phyloP scores from a whole-genome alignment of 2,888 invertebrate genomes.

The Silvanus unidentatus region DNA sequence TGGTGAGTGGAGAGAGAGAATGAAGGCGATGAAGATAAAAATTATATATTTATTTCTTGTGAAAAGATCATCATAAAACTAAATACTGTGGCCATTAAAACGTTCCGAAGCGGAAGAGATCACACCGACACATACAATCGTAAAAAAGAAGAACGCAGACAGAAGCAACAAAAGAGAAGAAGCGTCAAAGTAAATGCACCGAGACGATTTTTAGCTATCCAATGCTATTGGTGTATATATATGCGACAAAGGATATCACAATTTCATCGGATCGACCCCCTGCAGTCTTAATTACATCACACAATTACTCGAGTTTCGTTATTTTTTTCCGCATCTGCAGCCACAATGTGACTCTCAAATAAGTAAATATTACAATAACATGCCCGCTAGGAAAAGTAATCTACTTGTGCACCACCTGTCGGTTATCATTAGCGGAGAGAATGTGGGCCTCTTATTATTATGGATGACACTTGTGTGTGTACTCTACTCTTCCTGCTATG shows the following conservation, averaged over 20 bases:
- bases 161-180: constrained; percentile 19
- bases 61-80: not conserved
- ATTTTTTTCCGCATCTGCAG: constrained; percentile 19
- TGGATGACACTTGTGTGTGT: not conserved
- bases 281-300: constrained; percentile 22
- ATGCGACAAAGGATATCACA: constrained; percentile 22
- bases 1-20: too few species aligned
- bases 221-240: constrained; percentile 3
- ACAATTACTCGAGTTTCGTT: constrained; percentile 20
- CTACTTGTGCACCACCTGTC: constrained; percentile 25
- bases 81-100: constrained; percentile 3
- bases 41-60: too few species aligned
- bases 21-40: too few species aligned
- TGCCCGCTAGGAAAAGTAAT: constrained; percentile 24
- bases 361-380: constrained; percentile 22
- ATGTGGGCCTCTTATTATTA: not conserved
- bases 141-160: not conserved
- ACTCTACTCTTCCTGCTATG: too few species aligned
- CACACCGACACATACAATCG: constrained; percentile 8
- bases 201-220: constrained; percentile 14
- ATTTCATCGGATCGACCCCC: constrained; percentile 20
- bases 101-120: constrained; percentile 17
- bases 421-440: constrained; percentile 15
- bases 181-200: constrained; percentile 22
- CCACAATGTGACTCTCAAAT: constrained; percentile 21